These are phyloP conservation scores for Cariama cristata DNA, from an alignment of 2,113 vertebrate species.

Conservation along the genomic window DNA sequence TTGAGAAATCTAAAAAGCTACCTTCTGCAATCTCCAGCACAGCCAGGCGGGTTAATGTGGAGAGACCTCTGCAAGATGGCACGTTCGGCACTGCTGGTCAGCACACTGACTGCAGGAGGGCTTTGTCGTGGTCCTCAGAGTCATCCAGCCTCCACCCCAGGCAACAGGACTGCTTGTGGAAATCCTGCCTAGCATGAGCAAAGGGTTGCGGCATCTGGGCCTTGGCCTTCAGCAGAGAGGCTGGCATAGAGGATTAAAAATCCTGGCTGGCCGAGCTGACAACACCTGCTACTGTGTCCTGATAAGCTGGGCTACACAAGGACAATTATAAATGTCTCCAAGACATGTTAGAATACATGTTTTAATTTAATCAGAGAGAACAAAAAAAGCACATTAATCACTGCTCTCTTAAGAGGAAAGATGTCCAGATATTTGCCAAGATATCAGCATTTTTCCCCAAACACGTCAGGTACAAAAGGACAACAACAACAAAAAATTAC, in stretches of 20 bases:
- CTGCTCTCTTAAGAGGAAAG: constrained; percentile 51
- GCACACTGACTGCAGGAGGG: background rate
- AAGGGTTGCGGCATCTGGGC: background rate
- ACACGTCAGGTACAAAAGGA: constrained; percentile 41
- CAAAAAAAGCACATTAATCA: constrained; percentile 69
- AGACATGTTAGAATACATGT: constrained; percentile 55
- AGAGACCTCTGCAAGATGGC: background rate
- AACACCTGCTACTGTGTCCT: constrained; percentile 44
- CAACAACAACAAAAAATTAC: constrained; percentile 32
- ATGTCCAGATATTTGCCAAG: constrained; percentile 64
- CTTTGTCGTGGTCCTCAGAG: background rate
- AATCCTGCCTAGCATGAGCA: background rate
- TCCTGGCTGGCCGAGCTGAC: constrained; percentile 39
- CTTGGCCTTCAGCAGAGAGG: constrained; percentile 33
- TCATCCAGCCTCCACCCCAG: background rate
- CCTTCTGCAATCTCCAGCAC: background rate
- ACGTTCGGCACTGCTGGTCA: fast-evolving
- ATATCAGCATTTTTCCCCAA: constrained; percentile 3
- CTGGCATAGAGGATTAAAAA: constrained; percentile 31
- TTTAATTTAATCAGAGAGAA: constrained; percentile 66
- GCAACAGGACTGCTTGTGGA: background rate
- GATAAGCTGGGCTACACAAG: constrained; percentile 63
- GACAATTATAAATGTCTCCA: constrained; percentile 65
- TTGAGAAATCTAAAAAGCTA: background rate
- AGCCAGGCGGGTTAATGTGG: fast-evolving